A percentile compares a stretch with the other conserved stretches of the same genome.
These are phyloP conservation scores for Pristionchus fissidentatus DNA, from an alignment of 2,888 invertebrate genomes.

Conservation along the genomic window DNA sequence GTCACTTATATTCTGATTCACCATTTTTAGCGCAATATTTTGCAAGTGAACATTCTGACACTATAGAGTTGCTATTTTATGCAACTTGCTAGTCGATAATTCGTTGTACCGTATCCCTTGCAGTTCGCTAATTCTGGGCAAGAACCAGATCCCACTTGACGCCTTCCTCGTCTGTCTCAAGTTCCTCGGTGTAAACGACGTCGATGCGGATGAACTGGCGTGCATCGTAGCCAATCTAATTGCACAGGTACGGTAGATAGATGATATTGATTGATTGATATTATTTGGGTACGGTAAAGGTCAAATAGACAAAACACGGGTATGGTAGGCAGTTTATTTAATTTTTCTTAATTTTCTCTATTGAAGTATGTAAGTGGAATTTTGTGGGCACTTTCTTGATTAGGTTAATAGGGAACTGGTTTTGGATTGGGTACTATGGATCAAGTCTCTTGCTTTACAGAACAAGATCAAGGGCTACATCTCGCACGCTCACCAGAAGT, in stretches of 20 bases:
- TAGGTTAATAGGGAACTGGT: neutral
- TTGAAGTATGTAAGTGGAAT: neutral
- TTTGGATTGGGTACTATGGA: neutral
- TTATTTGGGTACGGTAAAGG: neutral
- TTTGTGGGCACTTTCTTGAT: neutral
- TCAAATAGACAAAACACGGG: neutral
- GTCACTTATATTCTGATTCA: too few relatives aligned
- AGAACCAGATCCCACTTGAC: constrained; percentile 89
- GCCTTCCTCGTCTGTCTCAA: constrained; percentile 88
- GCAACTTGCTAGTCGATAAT: too few relatives aligned
- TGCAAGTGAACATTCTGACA: too few relatives aligned
- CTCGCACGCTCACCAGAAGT: constrained; percentile 94
- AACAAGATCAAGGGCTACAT: constrained; percentile 98
- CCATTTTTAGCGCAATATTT: too few relatives aligned
- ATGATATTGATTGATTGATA: neutral
- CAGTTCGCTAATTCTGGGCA: constrained; percentile 78
- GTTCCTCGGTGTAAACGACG: constrained; percentile 86
- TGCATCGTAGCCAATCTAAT: constrained; percentile 97
- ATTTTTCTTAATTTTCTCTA: neutral
- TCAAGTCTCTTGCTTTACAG: constrained; percentile 75
- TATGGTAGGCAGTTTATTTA: neutral
- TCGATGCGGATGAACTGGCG: constrained; percentile 93
- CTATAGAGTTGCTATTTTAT: too few relatives aligned
- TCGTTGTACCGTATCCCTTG: neutral
- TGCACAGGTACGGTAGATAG: constrained; percentile 81